Conservation (phyloP, 2,113 vertebrate genomes). For the Empidonax traillii region DNA sequence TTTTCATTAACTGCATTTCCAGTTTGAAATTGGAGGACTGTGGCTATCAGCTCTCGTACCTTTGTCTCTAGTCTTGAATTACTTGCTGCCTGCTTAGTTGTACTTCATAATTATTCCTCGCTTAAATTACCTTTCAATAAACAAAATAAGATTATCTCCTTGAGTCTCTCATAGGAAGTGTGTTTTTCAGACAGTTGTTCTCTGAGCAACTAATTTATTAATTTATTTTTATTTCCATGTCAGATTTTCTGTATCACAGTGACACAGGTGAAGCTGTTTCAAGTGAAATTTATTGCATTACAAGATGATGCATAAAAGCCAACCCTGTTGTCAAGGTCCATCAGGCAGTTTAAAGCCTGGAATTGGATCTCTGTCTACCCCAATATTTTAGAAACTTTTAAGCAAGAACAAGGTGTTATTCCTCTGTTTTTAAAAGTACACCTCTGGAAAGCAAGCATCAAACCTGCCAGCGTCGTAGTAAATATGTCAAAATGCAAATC, state of each 20-base stretch:
- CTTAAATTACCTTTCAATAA: slow-evolving; percentile 14
- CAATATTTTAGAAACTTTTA: background rate
- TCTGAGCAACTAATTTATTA: background rate
- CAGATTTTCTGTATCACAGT: background rate
- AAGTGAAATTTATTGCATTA: background rate
- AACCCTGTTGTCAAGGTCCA: background rate
- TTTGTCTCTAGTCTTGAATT: slow-evolving; percentile 4
- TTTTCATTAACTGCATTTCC: slow-evolving; percentile 11
- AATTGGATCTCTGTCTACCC: background rate
- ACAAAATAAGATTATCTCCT: background rate
- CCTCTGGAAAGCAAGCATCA: background rate
- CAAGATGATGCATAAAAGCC: background rate
- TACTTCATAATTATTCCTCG: background rate
- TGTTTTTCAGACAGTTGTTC: background rate
- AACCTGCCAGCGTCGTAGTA: background rate
- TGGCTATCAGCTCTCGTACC: background rate
- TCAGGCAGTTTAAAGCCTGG: background rate
- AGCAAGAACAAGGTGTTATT: background rate
- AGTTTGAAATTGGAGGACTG: background rate
- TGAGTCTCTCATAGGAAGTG: background rate
- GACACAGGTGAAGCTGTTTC: background rate
- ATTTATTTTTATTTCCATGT: background rate
- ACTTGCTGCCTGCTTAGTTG: background rate
- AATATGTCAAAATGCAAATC: background rate
- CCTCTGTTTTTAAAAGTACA: background rate